These are phyloP conservation scores for Schizopygopsis malacanthus DNA, from an alignment of 2,797 vertebrate species.

Conservation along the genomic window DNA sequence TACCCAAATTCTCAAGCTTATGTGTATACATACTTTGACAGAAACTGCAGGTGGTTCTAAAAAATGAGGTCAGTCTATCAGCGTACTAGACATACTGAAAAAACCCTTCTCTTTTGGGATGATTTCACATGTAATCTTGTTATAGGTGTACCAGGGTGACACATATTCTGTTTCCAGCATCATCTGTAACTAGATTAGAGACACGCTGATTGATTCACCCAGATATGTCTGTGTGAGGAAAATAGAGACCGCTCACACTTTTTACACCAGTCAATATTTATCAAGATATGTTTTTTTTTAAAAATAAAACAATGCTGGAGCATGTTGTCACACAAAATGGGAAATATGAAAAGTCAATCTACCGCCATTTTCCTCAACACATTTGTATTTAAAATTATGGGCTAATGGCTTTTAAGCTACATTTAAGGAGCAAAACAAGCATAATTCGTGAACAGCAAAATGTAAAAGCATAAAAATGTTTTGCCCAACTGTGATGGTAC, in stretches of 20 bases:
- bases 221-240: not conserved
- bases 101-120: not conserved
- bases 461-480: not conserved
- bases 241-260: not conserved
- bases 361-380: not conserved
- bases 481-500: not conserved
- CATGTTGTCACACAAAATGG: not conserved
- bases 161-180: slow-evolving; percentile 21
- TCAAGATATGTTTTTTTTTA: not conserved
- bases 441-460: not conserved
- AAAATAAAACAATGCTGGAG: not conserved
- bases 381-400: not conserved
- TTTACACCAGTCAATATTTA: not conserved
- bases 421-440: not conserved
- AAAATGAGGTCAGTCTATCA: not conserved
- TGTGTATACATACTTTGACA: not conserved
- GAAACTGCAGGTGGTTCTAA: not conserved
- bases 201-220: slow-evolving; percentile 8
- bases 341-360: not conserved
- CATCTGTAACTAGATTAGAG: slow-evolving; percentile 40
- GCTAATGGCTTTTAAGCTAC: not conserved
- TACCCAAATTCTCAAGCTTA: not conserved
- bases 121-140: slow-evolving; percentile 30
- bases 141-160: not conserved
- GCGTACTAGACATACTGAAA: not conserved